Conservation (phyloP, 2,888 invertebrate genomes). For the Temnothorax unifasciatus region DNA sequence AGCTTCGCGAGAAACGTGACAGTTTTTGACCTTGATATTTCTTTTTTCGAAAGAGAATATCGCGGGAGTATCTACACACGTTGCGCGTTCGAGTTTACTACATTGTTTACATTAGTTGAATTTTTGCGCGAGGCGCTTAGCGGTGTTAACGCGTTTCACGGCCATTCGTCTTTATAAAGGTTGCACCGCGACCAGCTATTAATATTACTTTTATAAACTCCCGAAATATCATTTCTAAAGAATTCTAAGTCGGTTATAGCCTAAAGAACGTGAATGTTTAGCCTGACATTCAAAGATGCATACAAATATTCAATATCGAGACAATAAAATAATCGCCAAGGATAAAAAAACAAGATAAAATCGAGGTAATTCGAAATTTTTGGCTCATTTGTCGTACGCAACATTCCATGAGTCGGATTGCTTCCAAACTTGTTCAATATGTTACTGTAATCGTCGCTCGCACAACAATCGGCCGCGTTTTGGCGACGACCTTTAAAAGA, state of each 20-base stretch:
- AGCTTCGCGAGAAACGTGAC: neutral
- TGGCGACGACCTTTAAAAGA: constrained; percentile 33
- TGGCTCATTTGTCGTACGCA: neutral
- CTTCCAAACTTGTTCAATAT: neutral
- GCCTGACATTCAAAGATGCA: neutral
- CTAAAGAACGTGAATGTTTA: neutral
- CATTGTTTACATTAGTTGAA: constrained; percentile 6
- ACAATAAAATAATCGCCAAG: neutral
- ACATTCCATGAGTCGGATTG: neutral
- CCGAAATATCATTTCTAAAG: neutral
- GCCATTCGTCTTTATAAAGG: neutral
- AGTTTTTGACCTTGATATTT: neutral
- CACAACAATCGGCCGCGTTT: constrained; percentile 13
- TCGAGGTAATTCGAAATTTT: neutral
- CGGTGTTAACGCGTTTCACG: neutral
- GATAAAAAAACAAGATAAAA: neutral
- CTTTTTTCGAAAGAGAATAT: neutral
- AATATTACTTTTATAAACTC: neutral
- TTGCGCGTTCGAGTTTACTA: neutral
- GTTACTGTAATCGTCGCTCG: neutral
- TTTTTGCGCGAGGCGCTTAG: neutral
- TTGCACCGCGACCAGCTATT: neutral
- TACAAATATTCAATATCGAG: neutral
- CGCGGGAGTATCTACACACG: neutral
- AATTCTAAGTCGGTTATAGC: neutral